phyloP scores from a whole-genome alignment of 2,888 invertebrate species.

The Achlya flavicornis region DNA sequence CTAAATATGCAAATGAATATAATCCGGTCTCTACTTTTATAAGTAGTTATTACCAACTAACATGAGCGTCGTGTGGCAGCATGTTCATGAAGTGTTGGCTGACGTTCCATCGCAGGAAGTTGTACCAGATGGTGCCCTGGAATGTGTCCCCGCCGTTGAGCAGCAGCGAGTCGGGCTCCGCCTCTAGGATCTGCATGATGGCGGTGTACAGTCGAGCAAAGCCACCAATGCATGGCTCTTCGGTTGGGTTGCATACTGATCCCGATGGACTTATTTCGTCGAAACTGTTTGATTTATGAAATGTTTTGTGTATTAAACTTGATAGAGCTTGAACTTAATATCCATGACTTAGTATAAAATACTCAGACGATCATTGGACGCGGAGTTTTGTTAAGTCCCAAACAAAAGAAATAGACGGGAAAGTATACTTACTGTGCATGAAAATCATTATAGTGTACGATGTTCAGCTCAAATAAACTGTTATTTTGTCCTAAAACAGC shows the following conservation, averaged over 20 bases:
- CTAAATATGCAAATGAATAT: no score
- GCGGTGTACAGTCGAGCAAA: conserved; percentile 87
- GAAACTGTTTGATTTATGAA: conserved; percentile 71
- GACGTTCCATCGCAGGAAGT: conserved; percentile 88
- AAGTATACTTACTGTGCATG: conserved; percentile 81
- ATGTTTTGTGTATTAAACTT: no score
- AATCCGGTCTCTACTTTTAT: no score
- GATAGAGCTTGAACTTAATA: no score
- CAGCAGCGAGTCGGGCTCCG: conserved; percentile 86
- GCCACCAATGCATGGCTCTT: conserved; percentile 86
- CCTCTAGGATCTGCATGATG: conserved; percentile 68
- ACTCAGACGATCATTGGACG: no score
- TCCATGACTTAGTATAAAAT: background rate
- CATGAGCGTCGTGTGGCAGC: conserved; percentile 90
- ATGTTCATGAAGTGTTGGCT: conserved; percentile 90
- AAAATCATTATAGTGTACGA: conserved; percentile 83
- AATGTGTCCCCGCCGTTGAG: conserved; percentile 88
- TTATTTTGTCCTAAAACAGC: conserved; percentile 42
- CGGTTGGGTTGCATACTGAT: conserved; percentile 78
- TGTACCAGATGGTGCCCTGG: conserved; percentile 90
- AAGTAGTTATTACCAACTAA: conserved; percentile 57
- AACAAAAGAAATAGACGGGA: background rate
- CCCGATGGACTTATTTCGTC: conserved; percentile 84
- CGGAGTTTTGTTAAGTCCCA: no score
- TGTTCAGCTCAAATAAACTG: conserved; percentile 64